Evolutionary conservation across 2,113 vertebrate genomes (phyloP).

Genomic region (Micronycteris hirsuta): DNA sequence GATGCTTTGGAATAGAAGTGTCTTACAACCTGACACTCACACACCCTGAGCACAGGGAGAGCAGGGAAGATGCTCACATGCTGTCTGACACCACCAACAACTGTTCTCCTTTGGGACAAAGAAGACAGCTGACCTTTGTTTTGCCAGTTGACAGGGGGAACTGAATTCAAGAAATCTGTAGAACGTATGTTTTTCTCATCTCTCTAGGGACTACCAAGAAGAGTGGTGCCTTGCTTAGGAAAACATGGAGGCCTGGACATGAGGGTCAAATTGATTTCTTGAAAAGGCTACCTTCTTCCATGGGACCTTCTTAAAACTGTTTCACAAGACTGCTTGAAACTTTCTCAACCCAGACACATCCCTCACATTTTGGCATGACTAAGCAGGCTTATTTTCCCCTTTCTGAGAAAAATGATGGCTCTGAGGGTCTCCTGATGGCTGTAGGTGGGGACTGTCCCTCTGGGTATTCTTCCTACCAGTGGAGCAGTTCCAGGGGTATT

Average conservation of each 20-base stretch:
- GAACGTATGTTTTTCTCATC: constrained; percentile 47
- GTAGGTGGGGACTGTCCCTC: neutral
- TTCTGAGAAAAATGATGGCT: neutral
- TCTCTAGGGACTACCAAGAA: neutral
- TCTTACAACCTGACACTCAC: constrained; percentile 48
- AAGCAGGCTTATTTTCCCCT: neutral
- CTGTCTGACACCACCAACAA: constrained; percentile 54
- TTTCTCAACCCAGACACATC: neutral
- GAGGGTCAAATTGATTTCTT: neutral
- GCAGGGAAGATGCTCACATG: constrained; percentile 51
- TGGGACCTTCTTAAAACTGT: neutral
- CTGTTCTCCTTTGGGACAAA: constrained; percentile 27
- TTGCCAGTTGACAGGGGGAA: neutral
- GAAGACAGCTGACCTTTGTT: constrained; percentile 63
- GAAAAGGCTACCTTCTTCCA: neutral
- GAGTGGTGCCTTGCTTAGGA: neutral
- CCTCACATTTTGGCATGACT: neutral
- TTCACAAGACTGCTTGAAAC: neutral
- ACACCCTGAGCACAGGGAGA: constrained; percentile 4
- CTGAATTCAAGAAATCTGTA: constrained; percentile 62
- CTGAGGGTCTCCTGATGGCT: neutral
- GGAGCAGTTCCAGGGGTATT: neutral
- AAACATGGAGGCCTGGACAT: neutral
- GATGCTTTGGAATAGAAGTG: constrained; percentile 55
- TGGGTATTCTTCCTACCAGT: neutral